Conservation (phyloP, 2,113 vertebrate genomes). For the Anser cygnoides region DNA sequence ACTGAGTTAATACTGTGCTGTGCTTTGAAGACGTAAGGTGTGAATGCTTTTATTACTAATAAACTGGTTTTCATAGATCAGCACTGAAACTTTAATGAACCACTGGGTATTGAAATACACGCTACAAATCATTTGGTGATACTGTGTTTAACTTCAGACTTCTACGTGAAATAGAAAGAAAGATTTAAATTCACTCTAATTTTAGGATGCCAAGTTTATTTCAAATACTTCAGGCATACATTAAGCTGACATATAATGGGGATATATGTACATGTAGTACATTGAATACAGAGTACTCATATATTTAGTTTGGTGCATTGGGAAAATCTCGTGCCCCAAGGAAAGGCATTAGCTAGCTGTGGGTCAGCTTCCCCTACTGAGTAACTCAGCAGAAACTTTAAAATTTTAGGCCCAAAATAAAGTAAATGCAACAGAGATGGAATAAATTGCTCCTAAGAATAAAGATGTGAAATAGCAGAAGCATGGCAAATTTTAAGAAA, state of each 20-base stretch:
- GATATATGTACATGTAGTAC: neutral
- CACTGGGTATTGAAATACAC: neutral
- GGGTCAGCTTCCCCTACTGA: neutral
- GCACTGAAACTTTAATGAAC: constrained; percentile 31
- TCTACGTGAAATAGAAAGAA: neutral
- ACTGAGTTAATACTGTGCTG: neutral
- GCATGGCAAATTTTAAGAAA: neutral
- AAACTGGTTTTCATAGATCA: constrained; percentile 10
- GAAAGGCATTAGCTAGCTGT: neutral
- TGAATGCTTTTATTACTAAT: constrained; percentile 24
- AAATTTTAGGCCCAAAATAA: neutral
- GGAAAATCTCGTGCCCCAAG: neutral
- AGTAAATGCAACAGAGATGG: neutral
- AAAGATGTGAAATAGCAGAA: neutral
- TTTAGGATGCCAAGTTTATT: neutral
- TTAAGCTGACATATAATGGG: neutral
- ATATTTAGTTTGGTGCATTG: neutral
- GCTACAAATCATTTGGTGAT: constrained; percentile 3
- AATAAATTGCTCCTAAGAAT: neutral
- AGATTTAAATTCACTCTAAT: neutral
- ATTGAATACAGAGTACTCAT: neutral
- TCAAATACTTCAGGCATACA: neutral
- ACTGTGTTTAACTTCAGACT: neutral
- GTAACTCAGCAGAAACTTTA: neutral
- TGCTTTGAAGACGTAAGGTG: neutral